phyloP scores from a whole-genome alignment of 1,140 invertebrate species.

The Drosophila funebris region DNA sequence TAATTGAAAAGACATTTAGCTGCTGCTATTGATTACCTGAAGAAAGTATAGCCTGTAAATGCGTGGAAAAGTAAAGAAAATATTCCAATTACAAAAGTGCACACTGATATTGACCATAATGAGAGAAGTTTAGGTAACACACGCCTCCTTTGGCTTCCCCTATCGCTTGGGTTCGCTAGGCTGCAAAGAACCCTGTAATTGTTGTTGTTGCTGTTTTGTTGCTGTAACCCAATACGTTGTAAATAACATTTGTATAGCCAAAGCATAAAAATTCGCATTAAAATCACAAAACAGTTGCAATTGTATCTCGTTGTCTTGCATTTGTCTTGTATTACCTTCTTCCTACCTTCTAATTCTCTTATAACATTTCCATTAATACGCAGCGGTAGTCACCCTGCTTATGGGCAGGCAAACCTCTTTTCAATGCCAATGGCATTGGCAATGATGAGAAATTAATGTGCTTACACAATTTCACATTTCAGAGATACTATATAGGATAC shows the following conservation, averaged over 20 bases:
- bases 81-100: slow-evolving; percentile 2
- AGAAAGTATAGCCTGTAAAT: slow-evolving; percentile 40
- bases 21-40: slow-evolving; percentile 60
- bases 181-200: not conserved
- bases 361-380: slow-evolving; percentile 80
- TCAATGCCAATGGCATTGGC: slow-evolving; percentile 45
- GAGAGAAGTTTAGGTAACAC: slow-evolving; percentile 70
- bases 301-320: slow-evolving; percentile 51
- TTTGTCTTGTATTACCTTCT: slow-evolving; percentile 11
- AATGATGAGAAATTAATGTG: slow-evolving; percentile 83
- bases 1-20: slow-evolving; percentile 52
- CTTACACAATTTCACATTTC: slow-evolving; percentile 64
- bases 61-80: not conserved
- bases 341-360: slow-evolving; percentile 70
- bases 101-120: slow-evolving; percentile 56
- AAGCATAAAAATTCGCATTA: slow-evolving; percentile 77
- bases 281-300: slow-evolving; percentile 70
- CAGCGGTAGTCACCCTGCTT: slow-evolving; percentile 60
- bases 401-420: slow-evolving; percentile 9
- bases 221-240: slow-evolving; percentile 26
- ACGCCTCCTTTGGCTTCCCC: slow-evolving; percentile 36
- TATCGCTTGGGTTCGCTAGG: not conserved
- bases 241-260: slow-evolving; percentile 63
- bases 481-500: slow-evolving; percentile 33
- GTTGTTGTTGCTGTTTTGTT: slow-evolving; percentile 25